Conservation (phyloP, 2,113 vertebrate species). For the crab-eating macaque (Macaca fascicularis) region DNA sequence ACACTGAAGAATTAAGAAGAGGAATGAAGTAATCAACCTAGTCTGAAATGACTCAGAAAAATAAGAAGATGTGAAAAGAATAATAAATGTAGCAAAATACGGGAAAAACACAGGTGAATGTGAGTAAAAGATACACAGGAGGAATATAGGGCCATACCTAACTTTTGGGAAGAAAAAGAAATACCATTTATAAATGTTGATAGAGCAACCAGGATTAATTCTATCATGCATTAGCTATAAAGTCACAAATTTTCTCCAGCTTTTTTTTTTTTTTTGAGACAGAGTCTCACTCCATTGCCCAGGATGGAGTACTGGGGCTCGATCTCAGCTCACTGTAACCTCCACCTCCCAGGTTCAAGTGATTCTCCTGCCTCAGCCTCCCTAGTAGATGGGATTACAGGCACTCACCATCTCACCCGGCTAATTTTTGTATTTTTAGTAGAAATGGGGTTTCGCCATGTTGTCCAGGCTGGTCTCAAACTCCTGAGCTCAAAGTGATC, state of each 20-base stretch:
- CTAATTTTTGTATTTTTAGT: too few species aligned
- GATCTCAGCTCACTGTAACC: too few species aligned
- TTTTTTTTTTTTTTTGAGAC: background rate
- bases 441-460: too few species aligned
- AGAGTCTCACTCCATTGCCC: too few species aligned
- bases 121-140: background rate
- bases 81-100: background rate
- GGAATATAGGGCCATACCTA: background rate
- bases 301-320: too few species aligned
- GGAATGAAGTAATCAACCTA: background rate
- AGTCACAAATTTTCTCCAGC: background rate
- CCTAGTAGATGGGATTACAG: too few species aligned
- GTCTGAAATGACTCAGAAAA: background rate
- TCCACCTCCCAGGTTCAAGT: too few species aligned
- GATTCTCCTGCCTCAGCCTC: too few species aligned
- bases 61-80: background rate
- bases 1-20: background rate
- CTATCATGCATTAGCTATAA: constrained; percentile 42
- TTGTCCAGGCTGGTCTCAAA: too few species aligned
- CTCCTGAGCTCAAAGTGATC: too few species aligned
- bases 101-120: background rate
- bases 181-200: constrained; percentile 27
- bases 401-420: too few species aligned
- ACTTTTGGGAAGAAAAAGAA: background rate
- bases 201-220: constrained; percentile 5